Percentiles rank a stretch among this genome's conserved stretches.
Conservation (phyloP, 1,140 invertebrate species). For the Apolygus lucorum region DNA sequence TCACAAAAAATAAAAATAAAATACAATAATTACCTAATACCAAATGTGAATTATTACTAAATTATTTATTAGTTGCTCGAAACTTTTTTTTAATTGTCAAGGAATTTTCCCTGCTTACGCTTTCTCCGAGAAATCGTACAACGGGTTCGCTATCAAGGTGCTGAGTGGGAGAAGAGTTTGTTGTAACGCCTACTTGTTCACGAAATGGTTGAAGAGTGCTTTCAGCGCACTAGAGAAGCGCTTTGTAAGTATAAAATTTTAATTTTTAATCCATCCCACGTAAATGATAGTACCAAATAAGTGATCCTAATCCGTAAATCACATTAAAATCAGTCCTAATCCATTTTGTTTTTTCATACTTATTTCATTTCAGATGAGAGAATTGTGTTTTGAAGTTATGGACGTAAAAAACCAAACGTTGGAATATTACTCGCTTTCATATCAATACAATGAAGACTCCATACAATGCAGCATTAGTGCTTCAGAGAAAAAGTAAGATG, state of each 20-base stretch:
- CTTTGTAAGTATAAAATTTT: neutral
- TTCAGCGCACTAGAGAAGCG: neutral
- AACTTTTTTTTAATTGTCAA: neutral
- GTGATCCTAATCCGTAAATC: neutral
- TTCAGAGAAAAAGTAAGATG: neutral
- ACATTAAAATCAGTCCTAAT: neutral
- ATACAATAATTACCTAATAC: too few species aligned
- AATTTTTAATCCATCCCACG: neutral
- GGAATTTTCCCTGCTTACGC: neutral
- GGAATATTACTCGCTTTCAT: neutral
- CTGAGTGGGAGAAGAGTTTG: neutral
- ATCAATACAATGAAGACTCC: neutral
- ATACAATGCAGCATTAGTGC: neutral
- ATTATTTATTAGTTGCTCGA: neutral
- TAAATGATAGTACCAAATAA: neutral
- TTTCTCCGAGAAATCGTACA: neutral
- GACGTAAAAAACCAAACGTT: neutral
- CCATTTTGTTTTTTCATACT: neutral
- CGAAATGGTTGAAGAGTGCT: neutral
- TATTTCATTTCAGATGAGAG: neutral
- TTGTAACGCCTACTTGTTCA: neutral
- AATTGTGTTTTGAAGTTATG: neutral
- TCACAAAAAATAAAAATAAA: too few species aligned
- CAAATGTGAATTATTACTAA: neutral
- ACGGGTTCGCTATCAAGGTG: neutral